Evolutionary conservation across 2,113 vertebrate species (phyloP), one percentile per base, ranked within the genome.

Genomic region (Candoia aspera): DNA sequence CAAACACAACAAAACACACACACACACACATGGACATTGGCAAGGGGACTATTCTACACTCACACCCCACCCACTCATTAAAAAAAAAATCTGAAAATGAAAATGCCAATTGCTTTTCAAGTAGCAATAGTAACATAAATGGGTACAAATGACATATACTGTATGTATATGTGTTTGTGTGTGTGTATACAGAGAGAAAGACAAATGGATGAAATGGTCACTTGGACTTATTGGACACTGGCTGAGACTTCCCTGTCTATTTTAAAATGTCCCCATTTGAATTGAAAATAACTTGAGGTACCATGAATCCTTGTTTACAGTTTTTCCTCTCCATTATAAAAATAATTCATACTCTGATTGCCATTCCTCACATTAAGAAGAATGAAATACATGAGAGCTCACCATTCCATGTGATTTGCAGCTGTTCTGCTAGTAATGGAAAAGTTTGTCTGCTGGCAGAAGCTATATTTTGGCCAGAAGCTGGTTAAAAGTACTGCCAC

Each of bases 371-470:
- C 10, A 6, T 1, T 83, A 10, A 88, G 0, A 0, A 88, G 79
- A 91, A n/a, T 54, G 23, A 37, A 55, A 92, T 91, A 87, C 54
- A 49, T 0, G 49, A 24, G 33, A 60, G 46, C 8, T 1, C 2
- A 92, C 0, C 0, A 29, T 0, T 79, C 17, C 53, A 59, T 53
- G 29, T 79, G 19, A 60, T 84, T 42, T 2, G 0, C 4, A 37
- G 3, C 29, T 84, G 13, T 24, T 0, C 0, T 64, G 3, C 6
- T 93, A 86, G 24, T 59, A 37, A 89, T 60, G 88, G 91, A 13
- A 0, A 1, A 59, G 9, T 11, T 8, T 0, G 59, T 93, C 64
- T 90, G 24, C 0, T 57, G 58, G 29, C 0, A 1, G 0, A 9
- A 42, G 23, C 2, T 86, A 29, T 87, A 55, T 59, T 88, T 84